Conservation (phyloP, 2,888 invertebrate species). For the Mimumesa dahlbomi region DNA sequence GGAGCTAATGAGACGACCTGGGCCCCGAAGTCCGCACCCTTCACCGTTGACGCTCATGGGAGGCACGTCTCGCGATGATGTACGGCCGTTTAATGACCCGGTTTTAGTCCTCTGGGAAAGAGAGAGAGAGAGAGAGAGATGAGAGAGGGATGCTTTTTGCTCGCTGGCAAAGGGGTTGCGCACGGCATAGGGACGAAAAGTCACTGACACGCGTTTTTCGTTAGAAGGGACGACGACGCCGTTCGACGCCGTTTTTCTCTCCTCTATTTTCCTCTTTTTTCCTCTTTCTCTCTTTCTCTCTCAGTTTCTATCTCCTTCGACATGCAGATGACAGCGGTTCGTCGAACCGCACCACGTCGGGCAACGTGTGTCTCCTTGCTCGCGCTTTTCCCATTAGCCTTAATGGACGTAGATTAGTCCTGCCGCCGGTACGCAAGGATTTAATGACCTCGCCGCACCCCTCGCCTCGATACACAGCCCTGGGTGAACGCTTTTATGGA, state of each 20-base stretch:
- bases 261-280: background rate
- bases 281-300: background rate
- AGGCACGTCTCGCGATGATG: constrained; percentile 74
- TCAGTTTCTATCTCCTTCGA: constrained; percentile 24
- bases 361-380: constrained; percentile 32
- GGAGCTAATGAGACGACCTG: constrained; percentile 62
- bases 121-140: no score
- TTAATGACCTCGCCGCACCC: constrained; percentile 60
- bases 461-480: constrained; percentile 30
- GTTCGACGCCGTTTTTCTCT: constrained; percentile 8
- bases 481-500: constrained; percentile 32
- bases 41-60: constrained; percentile 33
- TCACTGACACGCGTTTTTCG: constrained; percentile 63
- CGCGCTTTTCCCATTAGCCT: constrained; percentile 68
- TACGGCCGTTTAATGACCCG: constrained; percentile 79
- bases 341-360: constrained; percentile 59
- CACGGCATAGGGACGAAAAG: constrained; percentile 46
- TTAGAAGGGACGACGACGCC: constrained; percentile 17
- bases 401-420: constrained; percentile 68
- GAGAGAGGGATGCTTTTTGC: constrained; percentile 71
- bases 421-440: constrained; percentile 55
- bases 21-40: constrained; percentile 28
- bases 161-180: constrained; percentile 66
- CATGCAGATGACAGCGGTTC: constrained; percentile 68
- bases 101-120: constrained; percentile 65